Base-by-base conservation (phyloP, 2,888 invertebrate genomes). In the Acanthosoma haemorrhoidale region DNA sequence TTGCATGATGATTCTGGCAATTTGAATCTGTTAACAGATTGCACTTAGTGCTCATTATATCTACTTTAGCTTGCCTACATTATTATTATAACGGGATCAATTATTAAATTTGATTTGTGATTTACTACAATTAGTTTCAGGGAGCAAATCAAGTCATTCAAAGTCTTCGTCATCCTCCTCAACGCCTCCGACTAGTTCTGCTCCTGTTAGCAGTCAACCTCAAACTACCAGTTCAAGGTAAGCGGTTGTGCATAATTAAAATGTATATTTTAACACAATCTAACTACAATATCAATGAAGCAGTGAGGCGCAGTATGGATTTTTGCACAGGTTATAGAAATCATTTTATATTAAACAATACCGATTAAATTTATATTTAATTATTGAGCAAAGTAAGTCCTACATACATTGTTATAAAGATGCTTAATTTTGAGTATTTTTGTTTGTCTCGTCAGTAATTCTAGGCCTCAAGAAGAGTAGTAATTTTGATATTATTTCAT, bases 101-200 rank as follows among this genome's bases (percentile, higher is more conserved):
- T 5, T 11, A 51, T 8, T 51, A 25, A 51, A 25, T 25, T 51
- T 51, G 51, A n/a, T n/a, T n/a, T 60, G 18, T 60, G 34, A 31
- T 60, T 60, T 60, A 51, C 21, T 68, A 16, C 39, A 13, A 8
- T 41, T n/a, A 72, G 70, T 72, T 34, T 66, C 59, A 38, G 67
- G 70, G 18, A 70, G 39, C 32, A 72, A 72, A 41, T 70, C 70
- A 9, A 70, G 70, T 29, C 72, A 72, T 59, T 70, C 72, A 9
- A 72, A 71, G 68, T 72, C 70, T n/a, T 71, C 71, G 8, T 71
- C 71, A 1, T 67, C 71, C 29, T 68, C 71, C n/a, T 66, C 73
- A 0, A 60, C 73, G 9, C 57, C 69, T 1, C 43, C 70, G 11
- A 32, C 72, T 31, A 70, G 36, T 15, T 70, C 70, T 3, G 39